Base-by-base conservation (phyloP, 2,113 vertebrate genomes). In the Dromas ardeola region DNA sequence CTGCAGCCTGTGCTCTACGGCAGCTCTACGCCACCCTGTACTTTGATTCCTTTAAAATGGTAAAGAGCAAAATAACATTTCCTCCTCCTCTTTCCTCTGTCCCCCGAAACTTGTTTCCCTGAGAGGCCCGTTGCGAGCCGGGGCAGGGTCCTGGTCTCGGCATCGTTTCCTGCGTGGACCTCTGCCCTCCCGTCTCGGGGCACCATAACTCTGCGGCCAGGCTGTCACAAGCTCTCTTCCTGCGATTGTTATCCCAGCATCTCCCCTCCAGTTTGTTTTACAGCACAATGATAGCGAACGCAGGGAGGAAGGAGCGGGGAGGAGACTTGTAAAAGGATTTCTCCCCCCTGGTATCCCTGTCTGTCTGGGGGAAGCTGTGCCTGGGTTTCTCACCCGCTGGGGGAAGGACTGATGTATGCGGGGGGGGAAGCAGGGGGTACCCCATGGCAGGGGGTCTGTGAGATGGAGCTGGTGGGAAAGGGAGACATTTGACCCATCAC, bases 141-240 rank as follows among this genome's bases (percentile, higher is more conserved):
- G 90, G 89, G 53, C 79, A 91, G 86, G 42, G 67, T 93, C 47
- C 69, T 86, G 86, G 16, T 81, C 43, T 78, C 36, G 0, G 90
- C 85, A 87, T 81, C 11, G 2, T 91, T 97, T 95, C 95, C 96
- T 91, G 86, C 4, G 0, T 52, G 86, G 91, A 71, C 93, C 96
- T 88, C 87, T 96, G 90, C 92, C 94, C 95, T 96, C 82, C 45
- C 4, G 0, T 93, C 71, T 92, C 3, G 0, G 84, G 90, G 86
- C 93, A 97, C 82, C 62, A 58, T 96, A 96, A 96, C 65, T 96
- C 93, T 90, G 49, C 0, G 0, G 86, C 71, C 76, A 21, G 72
- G 76, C 92, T 97, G 93, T 96, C 92, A 96, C 81, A 86, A 50
- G 61, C 74, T 62, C 85, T 81, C 88, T 95, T 96, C 96, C 92